These are phyloP conservation scores for Brachionus rubens DNA, from an alignment of 1,140 invertebrate genomes.

Conservation along the genomic window DNA sequence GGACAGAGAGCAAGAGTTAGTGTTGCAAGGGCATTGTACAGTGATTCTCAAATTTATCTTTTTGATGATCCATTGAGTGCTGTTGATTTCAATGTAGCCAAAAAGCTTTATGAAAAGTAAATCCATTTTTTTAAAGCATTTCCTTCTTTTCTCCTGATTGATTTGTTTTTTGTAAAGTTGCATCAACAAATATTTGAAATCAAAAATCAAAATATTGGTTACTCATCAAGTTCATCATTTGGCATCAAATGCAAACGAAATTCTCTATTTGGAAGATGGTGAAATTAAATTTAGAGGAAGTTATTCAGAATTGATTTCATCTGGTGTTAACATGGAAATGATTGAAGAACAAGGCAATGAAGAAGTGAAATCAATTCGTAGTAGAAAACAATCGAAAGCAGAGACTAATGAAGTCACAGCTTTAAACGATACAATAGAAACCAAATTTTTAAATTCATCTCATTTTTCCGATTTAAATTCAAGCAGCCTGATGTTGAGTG, in stretches of 20 bases:
- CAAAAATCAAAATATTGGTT: constrained; percentile 75
- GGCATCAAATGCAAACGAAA: constrained; percentile 71
- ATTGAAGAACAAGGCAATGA: constrained; percentile 10
- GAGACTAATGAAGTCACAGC: neutral
- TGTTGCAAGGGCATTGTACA: constrained; percentile 71
- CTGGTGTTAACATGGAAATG: constrained; percentile 11
- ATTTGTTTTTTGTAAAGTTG: constrained; percentile 52
- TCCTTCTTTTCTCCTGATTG: constrained; percentile 66
- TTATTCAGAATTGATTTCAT: neutral
- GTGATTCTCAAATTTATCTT: constrained; percentile 73
- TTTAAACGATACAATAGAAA: constrained; percentile 49
- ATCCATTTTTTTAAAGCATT: constrained; percentile 67
- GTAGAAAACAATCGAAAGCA: constrained; percentile 3
- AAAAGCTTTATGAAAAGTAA: constrained; percentile 83
- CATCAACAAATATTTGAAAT: constrained; percentile 66
- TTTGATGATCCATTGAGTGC: constrained; percentile 78
- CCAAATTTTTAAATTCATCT: constrained; percentile 52
- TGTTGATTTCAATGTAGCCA: constrained; percentile 84
- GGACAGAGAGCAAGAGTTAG: constrained; percentile 86
- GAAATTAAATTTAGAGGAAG: constrained; percentile 17
- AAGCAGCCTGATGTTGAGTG: constrained; percentile 24
- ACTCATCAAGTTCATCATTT: constrained; percentile 82
- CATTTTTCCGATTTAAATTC: constrained; percentile 36
- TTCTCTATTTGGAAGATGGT: constrained; percentile 72
- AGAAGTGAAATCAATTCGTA: neutral